Evolutionary conservation across 2,113 vertebrate species (phyloP).

Genomic region (Oplegnathus fasciatus): DNA sequence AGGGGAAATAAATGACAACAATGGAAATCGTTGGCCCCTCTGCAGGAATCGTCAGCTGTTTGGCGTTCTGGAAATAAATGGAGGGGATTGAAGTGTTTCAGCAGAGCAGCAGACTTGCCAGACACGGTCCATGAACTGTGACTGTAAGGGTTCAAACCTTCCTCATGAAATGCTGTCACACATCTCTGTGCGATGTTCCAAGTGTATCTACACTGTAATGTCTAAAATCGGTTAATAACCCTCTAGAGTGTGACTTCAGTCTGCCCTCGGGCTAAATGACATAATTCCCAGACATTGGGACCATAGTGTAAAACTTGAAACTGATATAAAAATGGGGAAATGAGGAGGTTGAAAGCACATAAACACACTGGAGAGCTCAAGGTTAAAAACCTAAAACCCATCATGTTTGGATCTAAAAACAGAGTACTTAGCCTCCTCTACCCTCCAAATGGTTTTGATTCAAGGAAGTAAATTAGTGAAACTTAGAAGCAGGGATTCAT

Average conservation of each 20-base stretch:
- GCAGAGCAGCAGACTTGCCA: constrained; percentile 54
- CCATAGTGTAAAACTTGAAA: constrained; percentile 40
- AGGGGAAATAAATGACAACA: constrained; percentile 47
- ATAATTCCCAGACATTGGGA: constrained; percentile 59
- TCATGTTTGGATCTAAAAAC: constrained; percentile 21
- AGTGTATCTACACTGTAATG: constrained; percentile 44
- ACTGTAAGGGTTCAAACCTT: constrained; percentile 61
- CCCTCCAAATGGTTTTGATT: constrained; percentile 55
- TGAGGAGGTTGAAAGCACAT: constrained; percentile 18
- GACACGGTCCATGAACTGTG: constrained; percentile 67
- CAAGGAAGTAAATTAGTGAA: constrained; percentile 35
- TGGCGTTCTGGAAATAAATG: constrained; percentile 69
- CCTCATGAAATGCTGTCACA: constrained; percentile 63
- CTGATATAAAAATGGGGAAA: constrained; percentile 44
- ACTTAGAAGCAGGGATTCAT: constrained; percentile 30
- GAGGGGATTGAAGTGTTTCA: constrained; percentile 53
- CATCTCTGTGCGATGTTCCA: constrained; percentile 46
- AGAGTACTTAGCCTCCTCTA: background rate
- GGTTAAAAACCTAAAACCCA: constrained; percentile 32
- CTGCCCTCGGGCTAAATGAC: constrained; percentile 51
- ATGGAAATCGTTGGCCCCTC: constrained; percentile 61
- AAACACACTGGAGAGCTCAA: constrained; percentile 20
- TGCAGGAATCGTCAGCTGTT: constrained; percentile 72
- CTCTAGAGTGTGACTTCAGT: constrained; percentile 59
- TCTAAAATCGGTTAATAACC: constrained; percentile 62